A percentile compares a stretch with the other conserved stretches of the same genome.
phyloP scores from a whole-genome alignment of 2,888 invertebrate species.

The Matsumyia berberina region DNA sequence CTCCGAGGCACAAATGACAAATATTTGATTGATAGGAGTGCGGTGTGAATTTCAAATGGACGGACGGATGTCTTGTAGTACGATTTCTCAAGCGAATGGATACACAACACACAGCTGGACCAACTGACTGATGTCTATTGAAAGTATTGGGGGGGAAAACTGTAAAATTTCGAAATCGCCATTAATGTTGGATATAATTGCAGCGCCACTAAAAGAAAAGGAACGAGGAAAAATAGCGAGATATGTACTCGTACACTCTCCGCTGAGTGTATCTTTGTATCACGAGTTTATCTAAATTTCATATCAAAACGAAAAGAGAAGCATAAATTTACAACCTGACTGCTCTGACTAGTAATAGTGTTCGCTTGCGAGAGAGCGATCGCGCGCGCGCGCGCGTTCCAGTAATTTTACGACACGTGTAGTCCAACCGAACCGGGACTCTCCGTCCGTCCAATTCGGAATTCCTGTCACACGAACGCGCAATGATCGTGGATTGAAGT shows the following conservation, averaged over 20 bases:
- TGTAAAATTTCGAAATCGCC: conserved; percentile 65
- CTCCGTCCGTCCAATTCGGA: conserved; percentile 57
- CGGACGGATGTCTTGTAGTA: conserved; percentile 1
- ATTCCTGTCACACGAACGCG: conserved; percentile 71
- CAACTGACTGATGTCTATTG: conserved; percentile 25
- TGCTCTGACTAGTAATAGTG: background rate
- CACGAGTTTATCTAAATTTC: conserved; percentile 60
- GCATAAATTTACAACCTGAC: conserved; percentile 44
- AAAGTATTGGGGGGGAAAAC: conserved; percentile 32
- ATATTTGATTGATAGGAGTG: conserved; percentile 73
- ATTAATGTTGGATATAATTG: conserved; percentile 37
- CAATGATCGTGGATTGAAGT: conserved; percentile 61
- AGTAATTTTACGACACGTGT: conserved; percentile 74
- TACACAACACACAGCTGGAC: conserved; percentile 9
- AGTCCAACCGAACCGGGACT: conserved; percentile 24
- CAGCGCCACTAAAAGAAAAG: conserved; percentile 24
- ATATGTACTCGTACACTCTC: background rate
- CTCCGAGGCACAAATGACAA: conserved; percentile 69
- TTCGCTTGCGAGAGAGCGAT: background rate
- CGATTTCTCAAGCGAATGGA: conserved; percentile 53
- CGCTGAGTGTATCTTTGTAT: conserved; percentile 22
- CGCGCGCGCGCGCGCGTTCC: conserved; percentile 46
- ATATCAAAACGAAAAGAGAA: conserved; percentile 35
- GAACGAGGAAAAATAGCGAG: background rate
- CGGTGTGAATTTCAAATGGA: conserved; percentile 72